These are phyloP conservation scores for Amblyjoppa proteus DNA, from an alignment of 2,888 invertebrate genomes.

Conservation along the genomic window DNA sequence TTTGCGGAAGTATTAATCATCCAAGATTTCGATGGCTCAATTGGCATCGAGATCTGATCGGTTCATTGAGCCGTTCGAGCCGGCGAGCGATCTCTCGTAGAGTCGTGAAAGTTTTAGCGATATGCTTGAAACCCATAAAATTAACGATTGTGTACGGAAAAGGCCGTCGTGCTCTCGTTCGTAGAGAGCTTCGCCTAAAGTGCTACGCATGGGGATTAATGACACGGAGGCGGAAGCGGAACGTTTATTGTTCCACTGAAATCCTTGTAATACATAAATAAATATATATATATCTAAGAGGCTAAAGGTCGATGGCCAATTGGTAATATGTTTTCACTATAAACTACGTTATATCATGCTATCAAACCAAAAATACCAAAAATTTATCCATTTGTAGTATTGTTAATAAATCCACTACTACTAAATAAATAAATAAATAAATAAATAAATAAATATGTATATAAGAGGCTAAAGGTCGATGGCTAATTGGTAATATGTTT, in stretches of 20 bases:
- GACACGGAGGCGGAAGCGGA: conserved; percentile 27
- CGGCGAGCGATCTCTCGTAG: neutral
- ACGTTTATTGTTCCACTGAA: conserved; percentile 7
- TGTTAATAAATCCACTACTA: no score
- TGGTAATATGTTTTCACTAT: no score
- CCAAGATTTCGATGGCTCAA: conserved; percentile 24
- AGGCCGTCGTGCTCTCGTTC: conserved; percentile 40
- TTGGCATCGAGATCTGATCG: neutral
- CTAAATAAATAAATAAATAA: no score
- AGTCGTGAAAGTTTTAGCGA: conserved; percentile 37
- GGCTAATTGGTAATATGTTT: no score
- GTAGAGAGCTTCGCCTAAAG: conserved; percentile 7
- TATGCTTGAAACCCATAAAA: conserved; percentile 40
- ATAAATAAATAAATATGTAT: no score
- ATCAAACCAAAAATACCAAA: no score
- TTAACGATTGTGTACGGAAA: conserved; percentile 21
- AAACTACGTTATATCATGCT: no score
- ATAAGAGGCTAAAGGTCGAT: no score
- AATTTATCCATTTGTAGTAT: no score
- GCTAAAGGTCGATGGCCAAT: no score
- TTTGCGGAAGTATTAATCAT: conserved; percentile 54
- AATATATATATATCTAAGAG: no score
- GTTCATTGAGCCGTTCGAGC: conserved; percentile 5
- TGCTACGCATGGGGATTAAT: neutral
- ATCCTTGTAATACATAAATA: neutral